Evolutionary conservation across 2,888 invertebrate genomes (phyloP).

Genomic region (Alentia gelatinosa): DNA sequence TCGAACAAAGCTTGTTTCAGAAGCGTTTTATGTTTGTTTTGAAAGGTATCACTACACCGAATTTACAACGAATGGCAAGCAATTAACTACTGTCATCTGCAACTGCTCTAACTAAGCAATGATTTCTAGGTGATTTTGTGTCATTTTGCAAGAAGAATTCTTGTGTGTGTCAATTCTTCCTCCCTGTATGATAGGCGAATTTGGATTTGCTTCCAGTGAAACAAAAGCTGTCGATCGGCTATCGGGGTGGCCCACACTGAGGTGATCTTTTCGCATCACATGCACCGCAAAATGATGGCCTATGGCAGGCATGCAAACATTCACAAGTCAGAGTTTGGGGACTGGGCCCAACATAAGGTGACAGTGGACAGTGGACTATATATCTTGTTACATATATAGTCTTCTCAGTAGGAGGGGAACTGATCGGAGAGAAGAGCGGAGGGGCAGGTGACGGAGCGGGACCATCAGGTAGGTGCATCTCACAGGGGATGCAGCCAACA

Average conservation of each 20-base stretch:
- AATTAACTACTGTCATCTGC: background rate
- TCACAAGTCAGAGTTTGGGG: conserved; percentile 34
- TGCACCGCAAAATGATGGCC: background rate
- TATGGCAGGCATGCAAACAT: conserved; percentile 42
- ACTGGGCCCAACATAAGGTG: conserved; percentile 15
- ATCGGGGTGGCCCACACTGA: conserved; percentile 39
- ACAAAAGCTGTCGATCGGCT: conserved; percentile 28
- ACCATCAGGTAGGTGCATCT: background rate
- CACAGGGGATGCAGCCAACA: background rate
- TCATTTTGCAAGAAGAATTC: conserved; percentile 4
- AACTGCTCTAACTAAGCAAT: background rate
- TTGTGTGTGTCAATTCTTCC: background rate
- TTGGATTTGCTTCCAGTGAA: background rate
- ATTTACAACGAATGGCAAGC: background rate
- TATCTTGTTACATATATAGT: conserved; percentile 27
- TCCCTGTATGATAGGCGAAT: background rate
- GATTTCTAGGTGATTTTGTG: background rate
- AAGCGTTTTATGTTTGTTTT: background rate
- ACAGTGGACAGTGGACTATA: conserved; percentile 10
- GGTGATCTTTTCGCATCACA: background rate
- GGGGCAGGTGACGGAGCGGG: background rate
- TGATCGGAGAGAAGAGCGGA: background rate
- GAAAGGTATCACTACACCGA: background rate
- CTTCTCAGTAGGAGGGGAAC: background rate
- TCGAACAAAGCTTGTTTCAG: background rate